Percentiles rank a stretch among this genome's conserved stretches.
phyloP scores from a whole-genome alignment of 2,113 vertebrate genomes.

The Puntigrus tetrazona region DNA sequence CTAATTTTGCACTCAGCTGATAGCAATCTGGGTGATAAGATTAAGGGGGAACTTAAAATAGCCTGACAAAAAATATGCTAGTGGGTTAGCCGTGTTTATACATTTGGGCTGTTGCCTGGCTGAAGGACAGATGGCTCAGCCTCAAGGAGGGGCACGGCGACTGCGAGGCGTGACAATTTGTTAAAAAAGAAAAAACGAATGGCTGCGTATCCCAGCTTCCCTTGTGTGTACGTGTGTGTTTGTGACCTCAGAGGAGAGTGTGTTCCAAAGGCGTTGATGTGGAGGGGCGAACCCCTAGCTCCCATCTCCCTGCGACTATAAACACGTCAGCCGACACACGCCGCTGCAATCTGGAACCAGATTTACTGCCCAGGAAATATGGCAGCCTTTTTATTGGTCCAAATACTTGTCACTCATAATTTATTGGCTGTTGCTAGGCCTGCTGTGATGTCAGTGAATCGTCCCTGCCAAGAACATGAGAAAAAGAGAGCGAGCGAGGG shows the following conservation, averaged over 20 bases:
- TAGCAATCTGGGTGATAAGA: conserved; percentile 22
- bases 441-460: conserved; percentile 79
- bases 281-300: conserved; percentile 80
- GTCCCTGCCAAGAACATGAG: conserved; percentile 61
- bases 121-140: conserved; percentile 65
- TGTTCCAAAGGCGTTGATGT: conserved; percentile 83
- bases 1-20: conserved; percentile 19
- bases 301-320: conserved; percentile 89
- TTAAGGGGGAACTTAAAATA: conserved; percentile 17
- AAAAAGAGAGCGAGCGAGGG: conserved; percentile 44
- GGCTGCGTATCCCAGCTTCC: conserved; percentile 62
- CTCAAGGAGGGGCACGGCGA: conserved; percentile 53
- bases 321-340: conserved; percentile 91
- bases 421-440: conserved; percentile 89
- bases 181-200: conserved; percentile 53
- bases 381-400: conserved; percentile 97
- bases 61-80: conserved; percentile 27
- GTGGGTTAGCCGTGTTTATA: conserved; percentile 37
- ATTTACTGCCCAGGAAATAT: conserved; percentile 99
- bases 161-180: conserved; percentile 56
- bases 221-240: conserved; percentile 52
- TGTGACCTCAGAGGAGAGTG: conserved; percentile 64
- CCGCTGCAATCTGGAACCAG: conserved; percentile 96
- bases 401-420: conserved; percentile 98
- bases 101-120: conserved; percentile 31